phyloP scores from a whole-genome alignment of 2,113 vertebrate genomes.

The Lepus timidus region DNA sequence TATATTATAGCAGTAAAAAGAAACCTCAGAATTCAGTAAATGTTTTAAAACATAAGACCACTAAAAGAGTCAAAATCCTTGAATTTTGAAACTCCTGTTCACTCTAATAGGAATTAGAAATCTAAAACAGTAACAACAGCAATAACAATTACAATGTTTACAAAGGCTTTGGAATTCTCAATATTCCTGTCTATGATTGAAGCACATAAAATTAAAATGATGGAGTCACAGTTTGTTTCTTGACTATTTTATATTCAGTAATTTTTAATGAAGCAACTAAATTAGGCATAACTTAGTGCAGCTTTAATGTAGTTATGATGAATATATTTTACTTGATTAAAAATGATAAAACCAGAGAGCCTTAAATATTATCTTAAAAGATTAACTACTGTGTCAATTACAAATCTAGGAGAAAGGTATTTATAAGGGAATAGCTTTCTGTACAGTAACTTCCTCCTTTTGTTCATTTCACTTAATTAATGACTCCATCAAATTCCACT shows the following conservation, averaged over 20 bases:
- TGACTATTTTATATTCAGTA: slow-evolving; percentile 85
- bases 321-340: slow-evolving; percentile 86
- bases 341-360: slow-evolving; percentile 83
- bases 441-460: slow-evolving; percentile 76
- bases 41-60: slow-evolving; percentile 48
- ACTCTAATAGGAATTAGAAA: slow-evolving; percentile 70
- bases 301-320: slow-evolving; percentile 85
- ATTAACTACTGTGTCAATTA: slow-evolving; percentile 79
- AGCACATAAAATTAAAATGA: slow-evolving; percentile 83
- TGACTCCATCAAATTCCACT: slow-evolving; percentile 76
- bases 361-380: slow-evolving; percentile 82
- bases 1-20: neutral
- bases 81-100: slow-evolving; percentile 35
- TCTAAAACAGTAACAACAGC: slow-evolving; percentile 64
- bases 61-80: slow-evolving; percentile 55
- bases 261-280: slow-evolving; percentile 87
- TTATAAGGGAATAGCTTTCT: slow-evolving; percentile 78
- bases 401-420: slow-evolving; percentile 78
- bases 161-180: slow-evolving; percentile 75
- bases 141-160: slow-evolving; percentile 77
- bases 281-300: slow-evolving; percentile 85
- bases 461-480: slow-evolving; percentile 82
- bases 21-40: slow-evolving; percentile 55
- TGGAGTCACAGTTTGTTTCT: slow-evolving; percentile 84
- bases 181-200: slow-evolving; percentile 79